phyloP scores from a whole-genome alignment of 2,888 invertebrate species.

The Exephanes ischioxanthus region DNA sequence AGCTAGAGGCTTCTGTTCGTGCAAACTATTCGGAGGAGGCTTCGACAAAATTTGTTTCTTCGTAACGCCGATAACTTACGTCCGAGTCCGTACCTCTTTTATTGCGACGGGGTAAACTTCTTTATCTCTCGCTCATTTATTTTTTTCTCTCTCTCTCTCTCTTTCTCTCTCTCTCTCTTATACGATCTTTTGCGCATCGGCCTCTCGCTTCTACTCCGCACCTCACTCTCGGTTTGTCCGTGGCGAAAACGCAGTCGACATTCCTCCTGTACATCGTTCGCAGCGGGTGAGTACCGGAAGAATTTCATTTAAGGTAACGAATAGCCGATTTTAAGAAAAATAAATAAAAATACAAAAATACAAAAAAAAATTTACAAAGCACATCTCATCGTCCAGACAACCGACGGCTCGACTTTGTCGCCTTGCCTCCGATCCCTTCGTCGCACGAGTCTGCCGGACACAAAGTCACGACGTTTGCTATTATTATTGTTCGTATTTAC shows the following conservation, averaged over 20 bases:
- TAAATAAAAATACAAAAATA: neutral
- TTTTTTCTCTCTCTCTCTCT: constrained; percentile 68
- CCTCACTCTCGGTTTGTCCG: constrained; percentile 83
- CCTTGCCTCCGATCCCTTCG: neutral
- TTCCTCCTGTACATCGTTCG: constrained; percentile 80
- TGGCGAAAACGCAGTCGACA: constrained; percentile 83
- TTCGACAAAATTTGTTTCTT: neutral
- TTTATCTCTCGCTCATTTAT: constrained; percentile 69
- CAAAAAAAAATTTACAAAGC: neutral
- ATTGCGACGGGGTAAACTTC: constrained; percentile 77
- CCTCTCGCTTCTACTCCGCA: constrained; percentile 81
- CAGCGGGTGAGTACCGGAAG: constrained; percentile 74
- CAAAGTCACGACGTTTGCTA: no score
- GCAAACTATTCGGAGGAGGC: constrained; percentile 67
- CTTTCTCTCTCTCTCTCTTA: constrained; percentile 38
- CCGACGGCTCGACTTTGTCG: neutral
- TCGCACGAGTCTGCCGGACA: no score
- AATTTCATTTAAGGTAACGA: constrained; percentile 67
- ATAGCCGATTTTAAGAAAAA: neutral
- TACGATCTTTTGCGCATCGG: constrained; percentile 64
- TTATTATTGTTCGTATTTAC: no score
- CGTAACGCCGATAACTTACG: constrained; percentile 79
- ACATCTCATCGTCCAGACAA: no score
- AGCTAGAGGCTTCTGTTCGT: constrained; percentile 70
- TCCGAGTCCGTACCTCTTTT: constrained; percentile 78